Evolutionary conservation across 2,888 invertebrate species (phyloP).

Genomic region (Dasypogon diadema): DNA sequence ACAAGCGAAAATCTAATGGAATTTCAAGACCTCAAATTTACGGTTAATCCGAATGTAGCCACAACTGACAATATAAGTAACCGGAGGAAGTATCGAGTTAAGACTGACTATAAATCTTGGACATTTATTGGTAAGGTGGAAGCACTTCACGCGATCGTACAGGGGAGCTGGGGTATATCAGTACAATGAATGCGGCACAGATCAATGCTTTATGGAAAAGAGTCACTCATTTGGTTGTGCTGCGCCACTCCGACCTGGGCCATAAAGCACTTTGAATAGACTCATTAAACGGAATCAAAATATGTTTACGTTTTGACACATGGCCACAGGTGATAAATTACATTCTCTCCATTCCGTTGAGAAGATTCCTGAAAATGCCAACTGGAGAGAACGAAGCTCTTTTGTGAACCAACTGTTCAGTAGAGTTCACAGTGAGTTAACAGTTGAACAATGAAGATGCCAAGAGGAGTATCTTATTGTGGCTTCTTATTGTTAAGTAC

Average conservation of each 20-base stretch:
- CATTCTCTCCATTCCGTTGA: not conserved
- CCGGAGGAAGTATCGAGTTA: slow-evolving; percentile 30
- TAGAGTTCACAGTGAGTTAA: slow-evolving; percentile 1
- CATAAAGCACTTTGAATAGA: slow-evolving; percentile 54
- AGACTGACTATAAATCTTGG: slow-evolving; percentile 38
- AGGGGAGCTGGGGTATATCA: slow-evolving; percentile 38
- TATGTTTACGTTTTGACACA: slow-evolving; percentile 53
- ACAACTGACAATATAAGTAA: slow-evolving; percentile 10
- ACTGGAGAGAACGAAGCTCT: not conserved
- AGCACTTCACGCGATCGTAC: slow-evolving; percentile 41
- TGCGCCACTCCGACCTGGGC: slow-evolving; percentile 31
- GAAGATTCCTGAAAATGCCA: not conserved
- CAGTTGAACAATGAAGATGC: slow-evolving; percentile 44
- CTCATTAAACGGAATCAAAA: slow-evolving; percentile 53
- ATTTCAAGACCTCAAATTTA: slow-evolving; percentile 21
- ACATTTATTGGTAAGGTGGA: slow-evolving; percentile 47
- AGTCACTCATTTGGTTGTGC: slow-evolving; percentile 41
- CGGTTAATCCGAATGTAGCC: slow-evolving; percentile 23
- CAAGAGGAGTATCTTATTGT: slow-evolving; percentile 42
- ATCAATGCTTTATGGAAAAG: slow-evolving; percentile 37
- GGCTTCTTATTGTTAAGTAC: slow-evolving; percentile 35
- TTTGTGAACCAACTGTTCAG: too few relatives aligned
- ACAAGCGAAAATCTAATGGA: slow-evolving; percentile 35
- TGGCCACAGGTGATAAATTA: slow-evolving; percentile 52
- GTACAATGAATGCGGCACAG: slow-evolving; percentile 36